Evolutionary conservation across 30 jellyfish, hydroid and myxozoan genomes (phyloP).

Genomic region (Aurelia aurita): DNA sequence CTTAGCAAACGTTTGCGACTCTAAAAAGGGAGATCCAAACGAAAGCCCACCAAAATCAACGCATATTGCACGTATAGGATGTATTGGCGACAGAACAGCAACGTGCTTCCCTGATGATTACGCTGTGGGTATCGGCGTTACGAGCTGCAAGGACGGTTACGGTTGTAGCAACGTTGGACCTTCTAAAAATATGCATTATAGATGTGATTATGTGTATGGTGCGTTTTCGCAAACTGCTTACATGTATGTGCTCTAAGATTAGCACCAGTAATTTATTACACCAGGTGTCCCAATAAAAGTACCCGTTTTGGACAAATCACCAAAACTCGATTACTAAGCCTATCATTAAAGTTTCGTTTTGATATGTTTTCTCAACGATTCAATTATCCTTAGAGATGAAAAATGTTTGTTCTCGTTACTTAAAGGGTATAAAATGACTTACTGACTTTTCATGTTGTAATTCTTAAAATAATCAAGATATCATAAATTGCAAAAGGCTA

Average conservation of each 20-base stretch:
- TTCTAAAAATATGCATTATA: slow-evolving; percentile 95
- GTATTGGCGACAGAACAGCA: slow-evolving; percentile 99
- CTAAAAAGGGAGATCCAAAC: slow-evolving; percentile 91
- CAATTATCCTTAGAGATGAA: too few species aligned
- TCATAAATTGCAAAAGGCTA: too few species aligned
- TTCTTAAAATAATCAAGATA: too few species aligned
- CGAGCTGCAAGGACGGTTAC: slow-evolving; percentile 99
- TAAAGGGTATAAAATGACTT: too few species aligned
- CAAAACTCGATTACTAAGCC: too few species aligned
- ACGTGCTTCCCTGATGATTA: slow-evolving; percentile 99
- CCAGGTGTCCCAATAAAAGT: too few species aligned
- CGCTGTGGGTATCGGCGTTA: slow-evolving; percentile 98
- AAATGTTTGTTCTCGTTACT: too few species aligned
- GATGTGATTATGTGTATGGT: slow-evolving; percentile 98
- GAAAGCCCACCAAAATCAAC: slow-evolving; percentile 96
- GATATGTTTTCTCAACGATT: too few species aligned
- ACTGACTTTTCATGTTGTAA: too few species aligned
- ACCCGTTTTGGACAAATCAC: too few species aligned
- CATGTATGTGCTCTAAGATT: slow-evolving; percentile 77
- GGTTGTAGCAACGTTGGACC: slow-evolving; percentile 99
- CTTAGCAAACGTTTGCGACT: slow-evolving; percentile 94
- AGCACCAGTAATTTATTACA: neutral
- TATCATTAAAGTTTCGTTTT: too few species aligned
- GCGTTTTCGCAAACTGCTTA: slow-evolving; percentile 98
- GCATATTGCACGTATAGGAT: slow-evolving; percentile 95